Evolutionary conservation across 2,888 invertebrate species (phyloP).

Genomic region (Acrobasis consociella): DNA sequence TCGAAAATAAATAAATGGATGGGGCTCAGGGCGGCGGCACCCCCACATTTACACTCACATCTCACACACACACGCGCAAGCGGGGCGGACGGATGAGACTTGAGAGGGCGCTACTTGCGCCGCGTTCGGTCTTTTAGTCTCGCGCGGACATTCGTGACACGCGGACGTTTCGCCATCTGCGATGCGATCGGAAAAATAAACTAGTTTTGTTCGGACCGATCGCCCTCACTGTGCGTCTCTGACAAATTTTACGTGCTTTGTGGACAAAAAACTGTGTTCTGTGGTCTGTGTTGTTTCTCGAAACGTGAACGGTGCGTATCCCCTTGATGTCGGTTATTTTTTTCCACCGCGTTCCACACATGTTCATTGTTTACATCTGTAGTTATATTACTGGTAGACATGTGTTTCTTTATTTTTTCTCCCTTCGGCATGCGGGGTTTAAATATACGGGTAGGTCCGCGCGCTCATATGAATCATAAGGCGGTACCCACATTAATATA

Average conservation of each 20-base stretch:
- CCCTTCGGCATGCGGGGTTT: slow-evolving; percentile 57
- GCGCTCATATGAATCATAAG: slow-evolving; percentile 61
- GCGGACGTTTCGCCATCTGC: slow-evolving; percentile 64
- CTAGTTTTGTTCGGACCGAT: slow-evolving; percentile 77
- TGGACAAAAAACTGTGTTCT: slow-evolving; percentile 66
- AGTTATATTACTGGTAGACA: slow-evolving; percentile 57
- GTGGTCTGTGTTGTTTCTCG: slow-evolving; percentile 59
- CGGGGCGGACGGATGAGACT: slow-evolving; percentile 48
- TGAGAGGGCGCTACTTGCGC: slow-evolving; percentile 72
- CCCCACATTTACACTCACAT: slow-evolving; percentile 52
- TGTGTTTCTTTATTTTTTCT: slow-evolving; percentile 64
- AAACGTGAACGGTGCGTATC: slow-evolving; percentile 72
- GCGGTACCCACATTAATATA: slow-evolving; percentile 70
- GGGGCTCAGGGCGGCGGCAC: slow-evolving; percentile 57
- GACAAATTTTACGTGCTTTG: slow-evolving; percentile 63
- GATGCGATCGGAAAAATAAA: slow-evolving; percentile 74
- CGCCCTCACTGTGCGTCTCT: slow-evolving; percentile 57
- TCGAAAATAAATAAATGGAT: slow-evolving; percentile 71
- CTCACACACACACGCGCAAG: slow-evolving; percentile 54
- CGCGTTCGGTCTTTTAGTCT: slow-evolving; percentile 70
- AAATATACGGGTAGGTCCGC: slow-evolving; percentile 63
- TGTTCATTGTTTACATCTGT: slow-evolving; percentile 73
- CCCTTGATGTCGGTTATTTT: slow-evolving; percentile 40
- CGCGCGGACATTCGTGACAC: slow-evolving; percentile 72
- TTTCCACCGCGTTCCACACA: slow-evolving; percentile 52